Base-by-base conservation (phyloP, 2,113 vertebrate species). In the Brevimyrus niger region DNA sequence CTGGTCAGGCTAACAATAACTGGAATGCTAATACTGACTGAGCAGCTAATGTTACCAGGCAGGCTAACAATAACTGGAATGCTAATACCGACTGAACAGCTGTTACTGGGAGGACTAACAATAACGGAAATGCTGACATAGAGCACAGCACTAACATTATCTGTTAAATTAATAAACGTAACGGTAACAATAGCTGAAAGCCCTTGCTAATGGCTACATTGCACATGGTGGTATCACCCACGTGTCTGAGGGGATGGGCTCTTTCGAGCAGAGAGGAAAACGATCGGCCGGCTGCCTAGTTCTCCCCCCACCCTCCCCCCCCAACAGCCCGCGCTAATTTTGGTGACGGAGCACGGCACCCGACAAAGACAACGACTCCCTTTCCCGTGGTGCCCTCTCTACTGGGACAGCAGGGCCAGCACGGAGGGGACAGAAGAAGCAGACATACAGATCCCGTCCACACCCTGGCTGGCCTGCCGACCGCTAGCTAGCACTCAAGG, bases 331-430 rank as follows among this genome's bases (percentile, higher is more conserved):
- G 92, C 91, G 94, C 95, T 96, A 96, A 96, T 94, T 96, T 96
- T 96, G 96, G 95, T 91, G 21, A 58, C 88, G 86, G 92, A 92
- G 94, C 94, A 13, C 10, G n/a, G 61, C 61, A 65, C 91, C 91
- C 94, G 94, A 93, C 94, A 95, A 92, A 93, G 94, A 95, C 94
- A 94, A 95, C 94, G 91, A 95, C 94, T 95, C 95, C 94, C 94
- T 94, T 95, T 94, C 94, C 93, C 92, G 42, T 92, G 91, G 84
- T 90, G 73, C 65, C 65, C 50, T 23, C 51, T 47, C 27, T 27
- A 9, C 35, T 8, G 44, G 86, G 91, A 19, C 73, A 23, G 35
- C 13, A 55, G 85, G 91, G 15, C 69, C 69, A 31, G 35, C 35
- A 80, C 4, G 17, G 35, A 8, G 15, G 38, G 73, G 73, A 31